These are phyloP conservation scores for Phengaris arion DNA, from an alignment of 2,888 invertebrate genomes.

Conservation along the genomic window DNA sequence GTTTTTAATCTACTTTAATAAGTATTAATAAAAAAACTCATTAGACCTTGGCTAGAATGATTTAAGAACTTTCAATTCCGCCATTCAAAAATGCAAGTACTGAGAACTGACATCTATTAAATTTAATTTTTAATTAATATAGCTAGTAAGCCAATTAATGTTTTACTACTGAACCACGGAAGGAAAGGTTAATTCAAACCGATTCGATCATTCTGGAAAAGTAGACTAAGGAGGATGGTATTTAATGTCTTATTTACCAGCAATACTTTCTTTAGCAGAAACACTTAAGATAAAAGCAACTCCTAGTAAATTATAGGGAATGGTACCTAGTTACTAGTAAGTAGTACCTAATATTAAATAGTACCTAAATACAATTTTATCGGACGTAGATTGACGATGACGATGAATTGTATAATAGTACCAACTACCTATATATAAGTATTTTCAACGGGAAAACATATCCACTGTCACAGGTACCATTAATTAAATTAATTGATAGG, in stretches of 20 bases:
- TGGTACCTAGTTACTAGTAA: too few relatives aligned
- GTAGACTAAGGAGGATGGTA: too few relatives aligned
- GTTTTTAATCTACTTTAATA: constrained; percentile 23
- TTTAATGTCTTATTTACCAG: too few relatives aligned
- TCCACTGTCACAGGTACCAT: background rate
- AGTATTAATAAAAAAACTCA: constrained; percentile 44
- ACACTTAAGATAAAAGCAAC: too few relatives aligned
- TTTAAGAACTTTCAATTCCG: constrained; percentile 57
- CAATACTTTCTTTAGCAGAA: too few relatives aligned
- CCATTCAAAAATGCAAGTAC: constrained; percentile 56
- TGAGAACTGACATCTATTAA: constrained; percentile 20
- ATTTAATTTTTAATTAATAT: background rate
- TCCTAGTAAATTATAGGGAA: too few relatives aligned
- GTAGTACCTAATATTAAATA: too few relatives aligned
- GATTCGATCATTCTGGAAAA: too few relatives aligned
- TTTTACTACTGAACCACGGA: background rate
- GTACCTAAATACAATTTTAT: background rate
- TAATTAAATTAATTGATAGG: background rate
- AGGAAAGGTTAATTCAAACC: background rate
- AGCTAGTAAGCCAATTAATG: background rate
- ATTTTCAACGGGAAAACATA: constrained; percentile 13
- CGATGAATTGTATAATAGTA: background rate
- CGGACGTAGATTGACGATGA: background rate
- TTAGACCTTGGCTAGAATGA: constrained; percentile 51
- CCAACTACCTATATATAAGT: background rate